Evolutionary conservation across 2,113 vertebrate genomes (phyloP), one percentile per base, ranked within the genome.

Genomic region (Ptilorrhoa leucosticta): DNA sequence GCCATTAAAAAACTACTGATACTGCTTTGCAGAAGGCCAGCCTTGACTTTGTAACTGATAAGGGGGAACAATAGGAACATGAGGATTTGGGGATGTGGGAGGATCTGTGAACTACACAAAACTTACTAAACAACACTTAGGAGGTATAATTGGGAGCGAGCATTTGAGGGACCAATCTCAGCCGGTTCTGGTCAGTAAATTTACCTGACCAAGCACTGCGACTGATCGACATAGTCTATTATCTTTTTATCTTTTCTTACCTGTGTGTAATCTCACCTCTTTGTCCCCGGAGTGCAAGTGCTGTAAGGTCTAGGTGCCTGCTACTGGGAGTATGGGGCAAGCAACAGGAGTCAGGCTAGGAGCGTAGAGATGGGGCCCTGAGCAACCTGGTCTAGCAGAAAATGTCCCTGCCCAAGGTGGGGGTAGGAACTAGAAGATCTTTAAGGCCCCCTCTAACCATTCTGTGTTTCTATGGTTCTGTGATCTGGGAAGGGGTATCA

Each of bases 401-500:
- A 1, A 6, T 68, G 16, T 33, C 11, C 11, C 16, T 79, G 30
- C 24, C 40, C 20, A 8, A 40, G 16, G 26, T 7, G 4, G 11
- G 11, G 20, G 3, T 17, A 35, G 26, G 21, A 42, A 12, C 26
- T 26, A 31, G 57, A 31, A 15, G 22, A 35, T 35, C 16, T 42
- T 48, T 42, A 31, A 31, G 42, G 26, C 37, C 31, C 3, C 8
- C 35, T 80, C 21, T 22, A 56, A 47, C 26, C 7, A 42, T 48
- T 35, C 5, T 63, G 11, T 40, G 10, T 45, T 78, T 61, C 26
- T 28, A 6, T 0, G 0, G 13, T 61, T 53, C 28, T 56, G 8
- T 87, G 9, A 5, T 58, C 17, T 3, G 1, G n/a, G 15, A 44
- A 26, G 21, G 16, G 5, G 0, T 84, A 5, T 50, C 7, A 20